Evolutionary conservation across 1,140 invertebrate genomes (phyloP).

Genomic region (Venturia canescens): DNA sequence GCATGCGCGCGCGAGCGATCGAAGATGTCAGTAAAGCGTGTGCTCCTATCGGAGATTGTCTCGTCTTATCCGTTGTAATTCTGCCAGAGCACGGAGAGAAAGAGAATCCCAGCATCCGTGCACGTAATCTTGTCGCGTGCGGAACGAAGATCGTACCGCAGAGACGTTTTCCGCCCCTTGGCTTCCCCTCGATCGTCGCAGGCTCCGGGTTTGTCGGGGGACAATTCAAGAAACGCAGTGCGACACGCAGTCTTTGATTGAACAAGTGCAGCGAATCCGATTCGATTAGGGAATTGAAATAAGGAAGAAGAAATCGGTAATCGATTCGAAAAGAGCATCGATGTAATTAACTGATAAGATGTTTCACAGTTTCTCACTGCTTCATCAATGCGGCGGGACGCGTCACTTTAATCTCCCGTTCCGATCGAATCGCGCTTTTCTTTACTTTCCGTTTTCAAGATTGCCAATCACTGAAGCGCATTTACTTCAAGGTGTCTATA

Average conservation of each 20-base stretch:
- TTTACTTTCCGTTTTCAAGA: too few species aligned
- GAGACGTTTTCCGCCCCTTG: constrained; percentile 35
- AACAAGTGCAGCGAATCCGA: background rate
- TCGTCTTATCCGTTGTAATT: constrained; percentile 15
- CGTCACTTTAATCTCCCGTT: too few species aligned
- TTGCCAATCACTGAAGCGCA: too few species aligned
- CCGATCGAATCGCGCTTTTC: too few species aligned
- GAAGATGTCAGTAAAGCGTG: constrained; percentile 32
- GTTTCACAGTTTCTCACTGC: too few species aligned
- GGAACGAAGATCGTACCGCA: constrained; percentile 6
- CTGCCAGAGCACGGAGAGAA: background rate
- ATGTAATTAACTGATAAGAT: too few species aligned
- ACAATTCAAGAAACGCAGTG: background rate
- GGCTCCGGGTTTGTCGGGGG: background rate
- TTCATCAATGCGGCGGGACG: too few species aligned
- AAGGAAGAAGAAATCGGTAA: too few species aligned
- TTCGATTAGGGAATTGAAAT: too few species aligned
- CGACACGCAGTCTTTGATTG: background rate
- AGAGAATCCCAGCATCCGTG: constrained; percentile 2
- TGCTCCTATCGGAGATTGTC: constrained; percentile 16
- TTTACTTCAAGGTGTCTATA: background rate
- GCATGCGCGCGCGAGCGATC: background rate
- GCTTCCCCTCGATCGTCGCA: background rate
- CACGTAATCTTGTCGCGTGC: constrained; percentile 18
- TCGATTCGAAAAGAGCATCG: too few species aligned